phyloP scores from a whole-genome alignment of 2,113 vertebrate species.

The Pycnonotus jocosus region DNA sequence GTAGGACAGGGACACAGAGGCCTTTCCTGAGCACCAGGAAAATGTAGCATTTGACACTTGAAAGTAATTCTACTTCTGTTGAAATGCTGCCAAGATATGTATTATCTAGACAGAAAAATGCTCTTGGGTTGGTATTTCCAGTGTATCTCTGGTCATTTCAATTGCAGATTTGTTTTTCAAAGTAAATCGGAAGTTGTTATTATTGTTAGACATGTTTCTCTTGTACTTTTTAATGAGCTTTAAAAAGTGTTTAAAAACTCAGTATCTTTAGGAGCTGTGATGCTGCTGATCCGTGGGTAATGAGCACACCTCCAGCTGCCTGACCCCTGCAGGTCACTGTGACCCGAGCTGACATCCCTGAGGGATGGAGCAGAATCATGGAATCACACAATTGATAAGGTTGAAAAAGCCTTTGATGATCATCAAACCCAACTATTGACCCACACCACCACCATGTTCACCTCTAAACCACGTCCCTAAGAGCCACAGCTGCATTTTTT shows the following conservation, averaged over 20 bases:
- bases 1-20: background rate
- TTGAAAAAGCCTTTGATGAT: background rate
- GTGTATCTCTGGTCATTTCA: fast-evolving
- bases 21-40: background rate
- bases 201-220: background rate
- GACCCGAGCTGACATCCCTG: background rate
- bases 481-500: background rate
- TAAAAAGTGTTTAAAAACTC: fast-evolving
- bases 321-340: fast-evolving
- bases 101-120: background rate
- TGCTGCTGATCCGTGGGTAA: background rate
- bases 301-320: background rate
- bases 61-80: background rate
- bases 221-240: background rate
- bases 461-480: background rate
- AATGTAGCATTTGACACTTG: background rate
- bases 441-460: background rate
- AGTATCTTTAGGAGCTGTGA: background rate
- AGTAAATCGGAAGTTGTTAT: background rate
- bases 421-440: background rate
- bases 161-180: background rate
- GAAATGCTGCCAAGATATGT: background rate
- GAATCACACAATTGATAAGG: background rate
- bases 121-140: background rate
- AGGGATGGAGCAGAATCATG: background rate